Conservation (phyloP, 2,888 invertebrate genomes). For the Eupithecia abbreviata region DNA sequence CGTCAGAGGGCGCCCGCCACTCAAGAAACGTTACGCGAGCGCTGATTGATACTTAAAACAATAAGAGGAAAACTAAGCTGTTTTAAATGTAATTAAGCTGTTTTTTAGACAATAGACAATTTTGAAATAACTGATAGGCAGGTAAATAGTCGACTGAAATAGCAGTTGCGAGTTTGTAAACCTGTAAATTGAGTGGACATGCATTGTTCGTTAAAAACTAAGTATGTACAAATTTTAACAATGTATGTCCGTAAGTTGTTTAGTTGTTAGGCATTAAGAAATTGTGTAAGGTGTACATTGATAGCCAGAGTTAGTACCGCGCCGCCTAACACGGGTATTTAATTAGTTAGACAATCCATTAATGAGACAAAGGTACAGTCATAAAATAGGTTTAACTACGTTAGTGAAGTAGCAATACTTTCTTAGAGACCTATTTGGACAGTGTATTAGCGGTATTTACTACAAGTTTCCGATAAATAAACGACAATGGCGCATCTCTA, state of each 20-base stretch:
- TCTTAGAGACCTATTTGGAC: slow-evolving; percentile 10
- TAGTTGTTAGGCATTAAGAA: background rate
- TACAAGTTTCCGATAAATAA: slow-evolving; percentile 35
- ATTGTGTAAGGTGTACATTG: background rate
- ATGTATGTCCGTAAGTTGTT: background rate
- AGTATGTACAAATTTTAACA: background rate
- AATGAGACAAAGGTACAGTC: background rate
- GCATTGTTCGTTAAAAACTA: background rate
- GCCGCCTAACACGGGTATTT: background rate
- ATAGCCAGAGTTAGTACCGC: background rate
- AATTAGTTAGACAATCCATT: background rate
- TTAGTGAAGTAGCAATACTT: background rate
- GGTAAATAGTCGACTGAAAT: background rate
- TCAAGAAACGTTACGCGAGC: slow-evolving; percentile 52
- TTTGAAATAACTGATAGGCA: background rate
- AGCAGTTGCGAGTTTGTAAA: background rate
- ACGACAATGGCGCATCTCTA: slow-evolving; percentile 31
- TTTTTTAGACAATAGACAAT: slow-evolving; percentile 9
- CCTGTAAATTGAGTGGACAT: background rate
- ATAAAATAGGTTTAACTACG: slow-evolving; percentile 5
- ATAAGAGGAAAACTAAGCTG: slow-evolving; percentile 52
- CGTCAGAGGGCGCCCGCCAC: slow-evolving; percentile 60
- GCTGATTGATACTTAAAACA: slow-evolving; percentile 43
- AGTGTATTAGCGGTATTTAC: slow-evolving; percentile 16
- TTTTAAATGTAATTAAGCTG: slow-evolving; percentile 31